Percentiles rank a stretch among this genome's conserved stretches.
Conservation (phyloP, 2,888 invertebrate genomes). For the Harpalus rubripes region DNA sequence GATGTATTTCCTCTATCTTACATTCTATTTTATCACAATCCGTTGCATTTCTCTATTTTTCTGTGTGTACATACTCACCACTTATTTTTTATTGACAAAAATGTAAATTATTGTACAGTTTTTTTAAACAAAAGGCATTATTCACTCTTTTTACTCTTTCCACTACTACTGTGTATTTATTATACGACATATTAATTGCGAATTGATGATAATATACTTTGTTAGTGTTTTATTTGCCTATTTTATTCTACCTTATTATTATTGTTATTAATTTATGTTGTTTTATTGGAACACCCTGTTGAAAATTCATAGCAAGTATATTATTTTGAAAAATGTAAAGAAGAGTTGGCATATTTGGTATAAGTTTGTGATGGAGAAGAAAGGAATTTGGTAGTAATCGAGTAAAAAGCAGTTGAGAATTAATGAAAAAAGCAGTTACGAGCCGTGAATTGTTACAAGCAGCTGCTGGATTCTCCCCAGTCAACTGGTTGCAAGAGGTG, state of each 20-base stretch:
- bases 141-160: constrained; percentile 34
- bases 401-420: constrained; percentile 38
- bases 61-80: constrained; percentile 58
- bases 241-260: not conserved
- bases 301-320: not conserved
- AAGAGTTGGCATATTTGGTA: constrained; percentile 5
- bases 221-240: constrained; percentile 30
- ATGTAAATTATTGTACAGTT: constrained; percentile 62
- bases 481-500: constrained; percentile 63
- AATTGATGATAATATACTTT: constrained; percentile 37
- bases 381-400: constrained; percentile 36
- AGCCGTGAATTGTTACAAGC: constrained; percentile 78
- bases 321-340: not conserved
- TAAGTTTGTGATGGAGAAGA: constrained; percentile 10
- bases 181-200: constrained; percentile 33
- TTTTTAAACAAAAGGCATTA: constrained; percentile 44
- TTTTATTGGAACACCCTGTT: not conserved
- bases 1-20: constrained; percentile 69
- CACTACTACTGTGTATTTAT: constrained; percentile 32
- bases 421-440: constrained; percentile 75
- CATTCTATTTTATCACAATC: constrained; percentile 47
- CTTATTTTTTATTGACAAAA: constrained; percentile 28
- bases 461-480: constrained; percentile 66
- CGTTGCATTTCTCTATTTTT: constrained; percentile 52
- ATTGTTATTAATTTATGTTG: not conserved